These are phyloP conservation scores for Eira barbara DNA, from an alignment of 2,113 vertebrate species.

Conservation along the genomic window DNA sequence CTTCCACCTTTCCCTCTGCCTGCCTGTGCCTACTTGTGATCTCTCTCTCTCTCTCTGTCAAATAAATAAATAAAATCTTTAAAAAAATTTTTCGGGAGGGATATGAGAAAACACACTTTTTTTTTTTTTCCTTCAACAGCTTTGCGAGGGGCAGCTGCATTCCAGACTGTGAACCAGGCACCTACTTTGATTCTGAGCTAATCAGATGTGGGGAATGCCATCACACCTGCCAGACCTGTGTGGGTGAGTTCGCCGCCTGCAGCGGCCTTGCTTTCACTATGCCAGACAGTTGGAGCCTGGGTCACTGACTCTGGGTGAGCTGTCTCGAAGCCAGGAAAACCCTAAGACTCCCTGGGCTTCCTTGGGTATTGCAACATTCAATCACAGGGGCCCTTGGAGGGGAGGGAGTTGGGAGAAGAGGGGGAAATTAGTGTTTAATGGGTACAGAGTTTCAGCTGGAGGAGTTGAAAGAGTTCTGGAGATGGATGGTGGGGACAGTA, in stretches of 20 bases:
- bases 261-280: neutral
- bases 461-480: neutral
- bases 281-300: neutral
- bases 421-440: neutral
- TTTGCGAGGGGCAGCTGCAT: constrained; percentile 90
- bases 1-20: too few species aligned
- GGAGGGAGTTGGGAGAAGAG: too few species aligned
- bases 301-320: neutral
- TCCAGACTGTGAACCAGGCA: constrained; percentile 87
- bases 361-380: neutral
- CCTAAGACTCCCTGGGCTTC: neutral
- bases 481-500: too few species aligned
- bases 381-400: neutral
- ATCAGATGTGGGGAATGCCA: constrained; percentile 89
- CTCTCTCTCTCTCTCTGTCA: too few species aligned
- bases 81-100: neutral
- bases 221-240: constrained; percentile 84
- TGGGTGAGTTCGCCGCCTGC: constrained; percentile 80
- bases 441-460: neutral
- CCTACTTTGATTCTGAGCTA: constrained; percentile 88
- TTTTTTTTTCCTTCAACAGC: constrained; percentile 74
- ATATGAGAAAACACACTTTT: neutral
- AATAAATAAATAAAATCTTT: too few species aligned
- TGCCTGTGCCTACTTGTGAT: too few species aligned
- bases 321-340: neutral